phyloP scores from a whole-genome alignment of 2,888 invertebrate genomes.

The Eilema griseolum region DNA sequence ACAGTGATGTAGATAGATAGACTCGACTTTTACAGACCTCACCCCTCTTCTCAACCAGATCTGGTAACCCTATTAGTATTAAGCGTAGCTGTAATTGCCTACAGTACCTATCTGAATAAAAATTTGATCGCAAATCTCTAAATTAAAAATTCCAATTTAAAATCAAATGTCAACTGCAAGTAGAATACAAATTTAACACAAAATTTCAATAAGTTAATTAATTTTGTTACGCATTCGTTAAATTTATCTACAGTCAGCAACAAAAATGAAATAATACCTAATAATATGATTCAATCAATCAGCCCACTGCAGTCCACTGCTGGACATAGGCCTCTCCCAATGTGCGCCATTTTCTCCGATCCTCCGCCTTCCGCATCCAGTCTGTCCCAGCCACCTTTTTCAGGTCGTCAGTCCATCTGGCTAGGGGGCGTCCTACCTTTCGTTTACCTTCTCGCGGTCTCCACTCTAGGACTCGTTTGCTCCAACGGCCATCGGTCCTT shows the following conservation, averaged over 20 bases:
- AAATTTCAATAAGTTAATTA: not conserved
- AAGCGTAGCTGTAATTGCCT: not conserved
- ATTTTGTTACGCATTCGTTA: constrained; percentile 4
- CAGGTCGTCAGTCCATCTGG: no score
- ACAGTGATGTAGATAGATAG: not conserved
- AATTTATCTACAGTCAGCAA: not conserved
- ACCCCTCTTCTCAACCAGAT: no score
- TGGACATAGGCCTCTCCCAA: no score
- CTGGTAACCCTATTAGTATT: not conserved
- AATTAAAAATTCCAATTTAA: not conserved
- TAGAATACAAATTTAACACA: constrained; percentile 2
- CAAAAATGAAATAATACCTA: not conserved
- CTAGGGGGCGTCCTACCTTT: no score
- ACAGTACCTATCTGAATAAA: not conserved
- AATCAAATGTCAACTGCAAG: not conserved
- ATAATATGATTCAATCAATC: no score
- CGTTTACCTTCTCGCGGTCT: no score
- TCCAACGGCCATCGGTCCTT: no score
- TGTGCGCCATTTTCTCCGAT: no score
- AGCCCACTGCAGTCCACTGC: no score
- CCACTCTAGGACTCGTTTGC: no score
- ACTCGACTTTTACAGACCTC: not conserved
- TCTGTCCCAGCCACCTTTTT: no score
- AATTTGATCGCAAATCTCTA: not conserved
- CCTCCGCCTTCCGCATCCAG: no score